phyloP scores from a whole-genome alignment of 30 jellyfish, hydroid and myxozoan species.

The Mastigias papua region DNA sequence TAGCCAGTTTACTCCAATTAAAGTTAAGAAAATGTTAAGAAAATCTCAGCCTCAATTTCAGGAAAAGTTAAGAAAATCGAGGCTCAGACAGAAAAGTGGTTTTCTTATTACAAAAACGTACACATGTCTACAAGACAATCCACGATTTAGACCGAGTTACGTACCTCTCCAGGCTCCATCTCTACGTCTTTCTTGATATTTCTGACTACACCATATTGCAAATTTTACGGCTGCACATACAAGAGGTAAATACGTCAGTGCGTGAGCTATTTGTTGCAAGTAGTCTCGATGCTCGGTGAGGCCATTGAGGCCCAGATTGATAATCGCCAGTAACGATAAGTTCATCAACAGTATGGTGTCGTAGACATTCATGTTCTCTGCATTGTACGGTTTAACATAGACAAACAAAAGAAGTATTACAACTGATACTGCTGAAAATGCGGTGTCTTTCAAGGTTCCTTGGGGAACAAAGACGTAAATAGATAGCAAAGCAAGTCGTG shows the following conservation, averaged over 20 bases:
- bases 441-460: slow-evolving; percentile 68
- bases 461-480: slow-evolving; percentile 38
- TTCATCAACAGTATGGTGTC: slow-evolving; percentile 60
- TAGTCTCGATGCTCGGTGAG: slow-evolving; percentile 1
- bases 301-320: slow-evolving; percentile 47
- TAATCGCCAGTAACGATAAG: slow-evolving; percentile 53
- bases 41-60: no score
- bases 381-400: slow-evolving; percentile 70
- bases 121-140: no score
- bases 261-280: slow-evolving; percentile 50
- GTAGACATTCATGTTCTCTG: slow-evolving; percentile 59
- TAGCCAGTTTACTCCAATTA: no score
- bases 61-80: no score
- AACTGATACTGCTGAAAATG: slow-evolving; percentile 59
- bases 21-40: no score
- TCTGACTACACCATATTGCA: slow-evolving; percentile 26
- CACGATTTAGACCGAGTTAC: no score
- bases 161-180: no score
- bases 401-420: slow-evolving; percentile 48
- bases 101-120: no score
- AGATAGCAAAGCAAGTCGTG: slow-evolving; percentile 58
- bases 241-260: slow-evolving; percentile 55
- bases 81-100: no score
- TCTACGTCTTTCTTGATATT: no score
- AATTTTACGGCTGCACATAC: slow-evolving; percentile 46